Conservation (phyloP, 2,888 invertebrate species). For the Tenthredo notha region DNA sequence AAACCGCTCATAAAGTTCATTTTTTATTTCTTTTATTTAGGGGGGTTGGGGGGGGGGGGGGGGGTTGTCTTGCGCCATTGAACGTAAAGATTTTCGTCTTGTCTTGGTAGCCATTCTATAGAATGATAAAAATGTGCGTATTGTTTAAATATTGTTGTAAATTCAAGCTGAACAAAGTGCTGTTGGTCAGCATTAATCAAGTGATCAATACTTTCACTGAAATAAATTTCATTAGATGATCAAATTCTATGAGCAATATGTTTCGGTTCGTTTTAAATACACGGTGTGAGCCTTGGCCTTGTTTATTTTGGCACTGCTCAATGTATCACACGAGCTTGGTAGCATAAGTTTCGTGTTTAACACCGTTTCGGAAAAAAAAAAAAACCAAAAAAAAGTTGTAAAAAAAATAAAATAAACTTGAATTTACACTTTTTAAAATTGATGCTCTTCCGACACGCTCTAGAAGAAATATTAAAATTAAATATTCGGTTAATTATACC, state of each 20-base stretch:
- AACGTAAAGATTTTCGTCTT: conserved; percentile 1
- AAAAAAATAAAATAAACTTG: conserved; percentile 7
- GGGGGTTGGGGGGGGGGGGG: no score
- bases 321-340: conserved; percentile 30
- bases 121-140: background rate
- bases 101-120: background rate
- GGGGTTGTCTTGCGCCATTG: background rate
- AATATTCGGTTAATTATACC: conserved; percentile 15
- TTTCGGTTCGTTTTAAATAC: background rate
- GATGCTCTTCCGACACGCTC: conserved; percentile 15
- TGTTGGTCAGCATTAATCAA: background rate
- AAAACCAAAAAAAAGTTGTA: no score
- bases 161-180: background rate
- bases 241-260: conserved; percentile 17
- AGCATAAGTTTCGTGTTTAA: conserved; percentile 34
- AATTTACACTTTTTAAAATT: conserved; percentile 42
- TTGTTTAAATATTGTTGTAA: background rate
- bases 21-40: background rate
- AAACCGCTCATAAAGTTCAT: conserved; percentile 73
- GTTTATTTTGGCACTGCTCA: conserved; percentile 49
- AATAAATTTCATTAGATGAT: conserved; percentile 17
- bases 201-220: background rate
- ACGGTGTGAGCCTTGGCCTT: conserved; percentile 32
- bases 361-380: conserved; percentile 4
- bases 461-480: conserved; percentile 23